Evolutionary conservation across 2,888 invertebrate species (phyloP), one percentile per base, ranked within the genome.

Genomic region (Sturmia bella): DNA sequence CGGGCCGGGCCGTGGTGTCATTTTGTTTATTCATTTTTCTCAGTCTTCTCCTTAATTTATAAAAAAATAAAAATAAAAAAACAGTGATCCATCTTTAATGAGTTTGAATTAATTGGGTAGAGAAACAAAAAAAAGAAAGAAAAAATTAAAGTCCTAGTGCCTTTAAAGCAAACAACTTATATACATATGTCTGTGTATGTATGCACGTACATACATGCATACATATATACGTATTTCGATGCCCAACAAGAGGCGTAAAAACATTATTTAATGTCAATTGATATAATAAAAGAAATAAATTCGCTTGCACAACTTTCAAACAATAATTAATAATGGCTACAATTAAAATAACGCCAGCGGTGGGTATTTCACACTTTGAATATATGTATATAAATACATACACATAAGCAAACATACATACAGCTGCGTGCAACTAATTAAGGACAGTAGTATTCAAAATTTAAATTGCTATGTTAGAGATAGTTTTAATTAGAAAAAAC

Each of bases 341-440:
- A 45, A 75, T 83, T 11, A 79, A 64, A 74, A 79, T 83, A 83
- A 83, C 64, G 17, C 45, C 48, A 32, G 69, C 70, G 82, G 82
- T 83, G 59, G 66, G 82, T 83, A 70, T 63, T 57, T 7, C 0
- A 41, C 11, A 69, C 3, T 12, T 32, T 6, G 32, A 17, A 21
- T n/a, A n/a, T n/a, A n/a, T n/a, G n/a, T n/a, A n/a, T n/a, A n/a
- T n/a, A n/a, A n/a, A n/a, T n/a, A n/a, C n/a, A n/a, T n/a, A n/a
- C n/a, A n/a, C n/a, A n/a, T n/a, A n/a, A n/a, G n/a, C n/a, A n/a
- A n/a, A n/a, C 37, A 48, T 32, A 32, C 9, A 6, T 32, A 32
- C 6, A 45, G 15, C n/a, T n/a, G 45, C 12, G n/a, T n/a, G n/a
- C 2, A 27, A 27, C 27, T 27, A 27, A 27, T 27, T 27, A 6